phyloP scores from a whole-genome alignment of 2,797 vertebrate genomes.

The Periophthalmus magnuspinnatus region DNA sequence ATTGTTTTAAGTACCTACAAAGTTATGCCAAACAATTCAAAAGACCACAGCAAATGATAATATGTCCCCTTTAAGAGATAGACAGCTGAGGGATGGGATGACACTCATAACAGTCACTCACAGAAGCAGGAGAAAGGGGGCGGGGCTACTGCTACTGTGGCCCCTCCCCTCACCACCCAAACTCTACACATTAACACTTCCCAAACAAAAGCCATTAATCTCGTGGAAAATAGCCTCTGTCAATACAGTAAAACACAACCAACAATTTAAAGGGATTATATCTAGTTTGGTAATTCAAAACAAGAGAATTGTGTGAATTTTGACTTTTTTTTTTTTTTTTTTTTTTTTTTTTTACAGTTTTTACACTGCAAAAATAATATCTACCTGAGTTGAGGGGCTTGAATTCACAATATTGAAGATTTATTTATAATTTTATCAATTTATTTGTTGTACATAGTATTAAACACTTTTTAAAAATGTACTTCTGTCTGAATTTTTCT shows the following conservation, averaged over 20 bases:
- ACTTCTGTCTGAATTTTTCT: no score
- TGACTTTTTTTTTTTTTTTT: not conserved
- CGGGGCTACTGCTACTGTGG: slow-evolving; percentile 58
- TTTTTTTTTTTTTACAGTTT: not conserved
- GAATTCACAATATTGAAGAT: not conserved
- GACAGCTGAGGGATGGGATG: slow-evolving; percentile 39
- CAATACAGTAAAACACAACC: slow-evolving; percentile 36
- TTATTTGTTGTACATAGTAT: no score
- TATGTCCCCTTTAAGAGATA: slow-evolving; percentile 8
- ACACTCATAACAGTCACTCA: slow-evolving; percentile 19
- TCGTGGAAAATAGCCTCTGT: slow-evolving; percentile 45
- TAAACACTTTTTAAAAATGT: no score
- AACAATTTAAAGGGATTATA: slow-evolving; percentile 23
- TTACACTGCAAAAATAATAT: not conserved
- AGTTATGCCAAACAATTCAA: not conserved
- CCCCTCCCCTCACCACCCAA: slow-evolving; percentile 46
- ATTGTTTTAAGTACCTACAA: not conserved
- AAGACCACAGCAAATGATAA: not conserved
- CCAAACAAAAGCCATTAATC: slow-evolving; percentile 29
- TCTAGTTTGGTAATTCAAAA: not conserved
- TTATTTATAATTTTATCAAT: not conserved
- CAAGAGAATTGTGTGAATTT: not conserved
- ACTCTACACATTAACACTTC: slow-evolving; percentile 41
- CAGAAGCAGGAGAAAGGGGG: slow-evolving; percentile 36
- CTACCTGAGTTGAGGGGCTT: not conserved